Conservation (phyloP, 2,797 vertebrate genomes). For the Hydrophis major region DNA sequence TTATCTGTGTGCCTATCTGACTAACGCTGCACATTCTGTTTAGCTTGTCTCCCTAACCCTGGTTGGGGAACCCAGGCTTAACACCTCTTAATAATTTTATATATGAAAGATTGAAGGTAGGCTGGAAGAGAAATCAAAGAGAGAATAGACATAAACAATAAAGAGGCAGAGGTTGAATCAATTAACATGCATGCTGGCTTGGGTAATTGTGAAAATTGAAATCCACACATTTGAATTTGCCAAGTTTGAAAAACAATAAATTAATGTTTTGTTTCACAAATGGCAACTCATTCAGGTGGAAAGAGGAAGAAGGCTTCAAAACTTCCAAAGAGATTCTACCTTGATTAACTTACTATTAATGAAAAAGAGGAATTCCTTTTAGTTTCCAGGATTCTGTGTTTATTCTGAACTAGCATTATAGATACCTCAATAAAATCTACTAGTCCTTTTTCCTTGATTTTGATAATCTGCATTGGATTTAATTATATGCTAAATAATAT, state of each 20-base stretch:
- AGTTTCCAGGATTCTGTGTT: not conserved
- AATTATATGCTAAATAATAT: not conserved
- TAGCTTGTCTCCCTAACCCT: too few species aligned
- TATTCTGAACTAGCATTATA: not conserved
- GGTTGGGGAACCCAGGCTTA: too few species aligned
- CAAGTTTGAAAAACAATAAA: not conserved
- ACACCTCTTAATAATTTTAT: not conserved
- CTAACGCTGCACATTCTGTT: too few species aligned
- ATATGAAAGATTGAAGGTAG: not conserved
- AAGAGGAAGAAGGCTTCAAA: not conserved
- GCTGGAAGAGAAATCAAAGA: not conserved
- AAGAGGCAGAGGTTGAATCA: not conserved
- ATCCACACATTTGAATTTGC: not conserved
- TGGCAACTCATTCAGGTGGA: not conserved
- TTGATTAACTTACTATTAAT: not conserved
- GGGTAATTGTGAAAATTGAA: not conserved
- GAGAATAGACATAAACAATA: not conserved
- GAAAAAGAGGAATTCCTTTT: not conserved
- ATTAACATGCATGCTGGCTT: not conserved
- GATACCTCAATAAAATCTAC: not conserved
- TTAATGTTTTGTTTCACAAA: not conserved
- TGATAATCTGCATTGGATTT: not conserved
- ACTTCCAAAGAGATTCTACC: not conserved
- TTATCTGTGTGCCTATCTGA: too few species aligned
- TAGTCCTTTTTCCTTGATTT: not conserved